Conservation (phyloP, 2,113 vertebrate species). For the Edolisoma coerulescens region DNA sequence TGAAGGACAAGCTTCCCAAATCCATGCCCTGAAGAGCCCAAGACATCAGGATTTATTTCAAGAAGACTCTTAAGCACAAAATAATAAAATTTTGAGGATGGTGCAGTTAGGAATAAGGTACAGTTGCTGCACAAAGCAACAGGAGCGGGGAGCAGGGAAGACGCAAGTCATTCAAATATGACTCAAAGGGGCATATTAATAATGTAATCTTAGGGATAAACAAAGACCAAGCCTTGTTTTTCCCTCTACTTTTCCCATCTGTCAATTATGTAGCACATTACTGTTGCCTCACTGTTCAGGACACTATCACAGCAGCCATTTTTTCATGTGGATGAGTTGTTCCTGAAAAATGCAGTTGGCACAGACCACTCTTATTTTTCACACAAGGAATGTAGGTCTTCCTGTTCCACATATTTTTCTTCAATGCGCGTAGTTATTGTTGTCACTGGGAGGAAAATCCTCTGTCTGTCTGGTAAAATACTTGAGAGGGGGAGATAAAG, state of each 20-base stretch:
- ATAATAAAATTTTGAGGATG: not conserved
- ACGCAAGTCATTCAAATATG: not conserved
- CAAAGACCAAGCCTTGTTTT: not conserved
- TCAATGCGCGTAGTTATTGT: constrained; percentile 51
- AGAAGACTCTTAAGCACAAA: not conserved
- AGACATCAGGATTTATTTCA: not conserved
- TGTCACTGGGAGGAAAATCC: constrained; percentile 57
- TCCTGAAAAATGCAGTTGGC: constrained; percentile 47
- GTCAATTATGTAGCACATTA: not conserved
- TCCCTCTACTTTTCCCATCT: not conserved
- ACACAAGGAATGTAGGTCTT: constrained; percentile 49
- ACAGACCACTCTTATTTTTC: constrained; percentile 38
- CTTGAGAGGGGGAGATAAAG: constrained; percentile 44
- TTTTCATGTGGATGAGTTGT: constrained; percentile 25
- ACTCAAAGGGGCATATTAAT: not conserved
- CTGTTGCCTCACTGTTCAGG: not conserved
- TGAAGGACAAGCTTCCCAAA: not conserved
- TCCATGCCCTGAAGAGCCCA: not conserved
- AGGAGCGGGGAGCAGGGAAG: not conserved
- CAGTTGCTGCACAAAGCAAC: not conserved
- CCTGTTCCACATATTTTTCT: constrained; percentile 53
- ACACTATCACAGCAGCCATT: not conserved
- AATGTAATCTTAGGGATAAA: not conserved
- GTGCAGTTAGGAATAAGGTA: not conserved
- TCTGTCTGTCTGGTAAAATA: constrained; percentile 27